phyloP scores from a whole-genome alignment of 2,888 invertebrate genomes.

The Auanema sp. region DNA sequence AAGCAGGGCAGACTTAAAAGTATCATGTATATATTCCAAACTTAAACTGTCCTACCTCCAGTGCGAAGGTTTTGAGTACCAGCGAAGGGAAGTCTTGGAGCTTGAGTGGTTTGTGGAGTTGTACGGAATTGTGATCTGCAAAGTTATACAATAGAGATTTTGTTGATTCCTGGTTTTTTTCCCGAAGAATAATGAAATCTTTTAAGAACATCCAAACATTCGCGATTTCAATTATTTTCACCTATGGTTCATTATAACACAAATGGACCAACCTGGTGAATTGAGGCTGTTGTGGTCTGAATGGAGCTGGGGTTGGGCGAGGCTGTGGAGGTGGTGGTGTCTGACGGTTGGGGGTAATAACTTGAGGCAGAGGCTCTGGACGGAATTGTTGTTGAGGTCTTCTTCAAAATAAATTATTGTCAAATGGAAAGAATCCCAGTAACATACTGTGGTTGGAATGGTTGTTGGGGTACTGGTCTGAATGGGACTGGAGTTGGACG shows the following conservation, averaged over 20 bases:
- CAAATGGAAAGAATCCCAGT: not conserved
- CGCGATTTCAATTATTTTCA: too few relatives aligned
- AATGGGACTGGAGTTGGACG: conserved; percentile 15
- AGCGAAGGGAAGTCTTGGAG: conserved; percentile 37
- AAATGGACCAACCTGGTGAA: not conserved
- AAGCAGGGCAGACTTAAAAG: conserved; percentile 47
- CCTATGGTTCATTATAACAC: too few relatives aligned
- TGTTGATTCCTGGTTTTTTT: not conserved
- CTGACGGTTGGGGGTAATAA: conserved; percentile 7
- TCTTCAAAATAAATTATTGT: not conserved
- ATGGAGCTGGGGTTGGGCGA: conserved; percentile 28
- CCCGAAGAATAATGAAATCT: not conserved
- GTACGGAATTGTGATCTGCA: conserved; percentile 6
- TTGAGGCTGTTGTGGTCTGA: conserved; percentile 33
- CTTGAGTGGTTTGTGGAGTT: conserved; percentile 39
- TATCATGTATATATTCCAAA: not conserved
- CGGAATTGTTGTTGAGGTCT: conserved; percentile 15
- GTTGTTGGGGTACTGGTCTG: conserved; percentile 1
- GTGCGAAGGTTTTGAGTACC: conserved; percentile 38
- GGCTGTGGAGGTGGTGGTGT: conserved; percentile 15
- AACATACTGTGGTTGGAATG: not conserved
- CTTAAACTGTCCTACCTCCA: conserved; percentile 34
- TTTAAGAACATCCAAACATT: too few relatives aligned
- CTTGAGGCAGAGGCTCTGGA: conserved; percentile 17
- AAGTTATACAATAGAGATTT: not conserved